Base-by-base conservation (phyloP, 2,797 vertebrate species). In the Hirundo rustica region DNA sequence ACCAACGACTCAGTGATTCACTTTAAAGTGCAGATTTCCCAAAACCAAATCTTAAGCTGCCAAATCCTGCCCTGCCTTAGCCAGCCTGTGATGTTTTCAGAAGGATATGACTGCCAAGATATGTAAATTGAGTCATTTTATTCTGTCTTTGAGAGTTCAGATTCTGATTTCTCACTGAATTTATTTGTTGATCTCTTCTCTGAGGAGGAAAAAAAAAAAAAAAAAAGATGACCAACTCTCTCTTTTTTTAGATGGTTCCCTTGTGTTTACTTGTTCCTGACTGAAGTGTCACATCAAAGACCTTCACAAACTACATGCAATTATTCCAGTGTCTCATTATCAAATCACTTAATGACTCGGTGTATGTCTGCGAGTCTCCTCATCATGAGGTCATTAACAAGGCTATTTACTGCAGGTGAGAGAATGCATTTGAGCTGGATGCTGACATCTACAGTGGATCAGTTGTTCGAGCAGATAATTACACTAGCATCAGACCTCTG, bases 11-110 rank as follows among this genome's bases (percentile, higher is more conserved):
- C 65, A 61, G 57, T 80, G 45, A 65, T 92, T 86, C 42, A 81
- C 32, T 94, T 87, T 36, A 68, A 83, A 89, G 75, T 77, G 47
- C 68, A 93, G 32, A 77, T 77, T 94, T 96, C 93, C 68, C 87
- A 38, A 89, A 93, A 92, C 1, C 74, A 87, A 87, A 89, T 9
- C 32, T 29, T 26, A 44, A 71, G 11, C 53, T 93, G 91, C 81
- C 93, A 96, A 91, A 74, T 16, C 30, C 32, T 85, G 55, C 23
- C 55, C 45, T 64, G 51, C 47, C 61, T 92, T 61, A 67, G 85
- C 75, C 89, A 96, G 87, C 50, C 75, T 71, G 75, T 92, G 75
- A 95, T 1, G 3, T 77, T 93, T 93, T 85, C 68, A 77, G 5
- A 29, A 77, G 75, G 20, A 25, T 34, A 29, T 23, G 61, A 47